Conservation (phyloP, 2,113 vertebrate species). For the Grantiella picta region DNA sequence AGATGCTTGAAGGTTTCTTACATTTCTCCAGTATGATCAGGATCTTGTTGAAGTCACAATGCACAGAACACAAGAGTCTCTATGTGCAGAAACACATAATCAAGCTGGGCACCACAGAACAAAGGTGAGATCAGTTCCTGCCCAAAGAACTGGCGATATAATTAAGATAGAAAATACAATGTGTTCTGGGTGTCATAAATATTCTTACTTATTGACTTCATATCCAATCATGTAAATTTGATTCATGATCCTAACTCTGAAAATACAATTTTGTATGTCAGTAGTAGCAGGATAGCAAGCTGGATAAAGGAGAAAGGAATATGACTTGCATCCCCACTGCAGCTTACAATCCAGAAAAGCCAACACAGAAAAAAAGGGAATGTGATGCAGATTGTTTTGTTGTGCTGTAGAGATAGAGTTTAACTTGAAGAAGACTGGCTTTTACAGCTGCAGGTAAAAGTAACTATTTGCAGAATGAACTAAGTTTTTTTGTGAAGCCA, state of each 20-base stretch:
- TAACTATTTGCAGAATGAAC: not conserved
- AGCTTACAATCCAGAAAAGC: not conserved
- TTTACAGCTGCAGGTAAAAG: not conserved
- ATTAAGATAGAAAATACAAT: not conserved
- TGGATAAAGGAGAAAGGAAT: not conserved
- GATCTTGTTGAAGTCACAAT: not conserved
- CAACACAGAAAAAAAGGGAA: not conserved
- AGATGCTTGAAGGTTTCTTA: not conserved
- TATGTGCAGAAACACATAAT: not conserved
- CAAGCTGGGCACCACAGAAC: not conserved
- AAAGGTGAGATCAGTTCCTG: not conserved
- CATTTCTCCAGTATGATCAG: not conserved
- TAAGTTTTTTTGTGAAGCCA: not conserved
- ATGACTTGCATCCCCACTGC: not conserved
- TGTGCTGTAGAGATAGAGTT: not conserved
- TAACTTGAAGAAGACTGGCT: not conserved
- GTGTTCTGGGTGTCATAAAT: not conserved
- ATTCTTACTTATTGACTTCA: not conserved
- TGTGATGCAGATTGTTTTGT: not conserved
- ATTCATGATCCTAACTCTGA: not conserved
- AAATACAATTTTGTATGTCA: not conserved
- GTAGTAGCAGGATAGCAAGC: not conserved
- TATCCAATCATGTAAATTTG: not conserved
- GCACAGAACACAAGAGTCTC: accelerated
- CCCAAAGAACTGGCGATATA: not conserved